Conservation (phyloP, 1,140 invertebrate genomes). For the Ctenoplectra terminalis region DNA sequence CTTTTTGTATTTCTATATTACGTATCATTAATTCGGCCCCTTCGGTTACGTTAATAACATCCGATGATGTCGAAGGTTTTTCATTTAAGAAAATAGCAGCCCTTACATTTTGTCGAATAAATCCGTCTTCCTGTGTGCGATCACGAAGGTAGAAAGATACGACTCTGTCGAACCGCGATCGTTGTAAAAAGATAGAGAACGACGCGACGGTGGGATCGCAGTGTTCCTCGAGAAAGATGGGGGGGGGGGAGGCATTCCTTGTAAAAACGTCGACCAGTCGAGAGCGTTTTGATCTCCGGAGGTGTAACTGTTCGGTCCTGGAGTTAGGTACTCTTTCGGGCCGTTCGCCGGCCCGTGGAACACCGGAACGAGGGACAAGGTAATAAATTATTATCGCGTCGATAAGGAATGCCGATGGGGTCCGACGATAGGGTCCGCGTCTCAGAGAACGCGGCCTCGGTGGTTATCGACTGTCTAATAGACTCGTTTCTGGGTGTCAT, state of each 20-base stretch:
- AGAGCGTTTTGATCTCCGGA: slow-evolving; percentile 20
- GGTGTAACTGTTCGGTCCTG: slow-evolving; percentile 8
- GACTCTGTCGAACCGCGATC: no score
- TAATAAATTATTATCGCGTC: slow-evolving; percentile 81
- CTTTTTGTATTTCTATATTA: slow-evolving; percentile 59
- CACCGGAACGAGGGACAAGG: slow-evolving; percentile 65
- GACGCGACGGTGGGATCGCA: no score
- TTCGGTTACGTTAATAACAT: slow-evolving; percentile 54
- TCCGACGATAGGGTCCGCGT: slow-evolving; percentile 70
- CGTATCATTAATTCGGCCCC: slow-evolving; percentile 50
- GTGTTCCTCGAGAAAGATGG: no score
- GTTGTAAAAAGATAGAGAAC: background rate
- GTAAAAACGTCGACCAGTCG: slow-evolving; percentile 15
- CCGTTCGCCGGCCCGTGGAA: slow-evolving; percentile 36
- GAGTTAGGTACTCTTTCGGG: slow-evolving; percentile 10
- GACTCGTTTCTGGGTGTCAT: slow-evolving; percentile 75
- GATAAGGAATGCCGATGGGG: slow-evolving; percentile 80
- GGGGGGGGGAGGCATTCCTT: background rate
- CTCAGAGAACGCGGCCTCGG: slow-evolving; percentile 67
- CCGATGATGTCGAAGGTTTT: slow-evolving; percentile 45
- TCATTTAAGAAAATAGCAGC: slow-evolving; percentile 32
- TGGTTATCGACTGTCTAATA: slow-evolving; percentile 75
- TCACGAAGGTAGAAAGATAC: no score
- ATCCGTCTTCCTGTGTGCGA: no score
- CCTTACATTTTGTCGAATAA: background rate